These are phyloP conservation scores for Drosophila lini DNA, from an alignment of 1,140 invertebrate genomes.

Conservation along the genomic window DNA sequence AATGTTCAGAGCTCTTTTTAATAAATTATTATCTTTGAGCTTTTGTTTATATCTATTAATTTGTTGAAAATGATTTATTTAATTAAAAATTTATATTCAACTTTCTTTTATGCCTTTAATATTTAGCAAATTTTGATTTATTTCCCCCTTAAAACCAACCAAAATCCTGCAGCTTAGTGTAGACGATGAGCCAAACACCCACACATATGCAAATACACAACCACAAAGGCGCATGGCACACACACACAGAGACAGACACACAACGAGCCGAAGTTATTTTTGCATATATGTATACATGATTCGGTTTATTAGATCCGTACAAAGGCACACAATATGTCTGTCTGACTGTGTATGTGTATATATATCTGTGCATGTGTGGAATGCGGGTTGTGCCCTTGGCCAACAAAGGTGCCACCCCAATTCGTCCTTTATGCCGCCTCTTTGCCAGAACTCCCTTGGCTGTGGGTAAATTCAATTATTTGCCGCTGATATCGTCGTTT, in stretches of 20 bases:
- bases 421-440: slow-evolving; percentile 1
- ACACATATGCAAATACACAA: slow-evolving; percentile 50
- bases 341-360: slow-evolving; percentile 25
- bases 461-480: slow-evolving; percentile 81
- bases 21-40: no score
- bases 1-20: no score
- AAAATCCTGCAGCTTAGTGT: slow-evolving; percentile 35
- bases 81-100: background rate
- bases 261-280: slow-evolving; percentile 70
- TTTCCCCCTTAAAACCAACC: background rate
- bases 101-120: background rate
- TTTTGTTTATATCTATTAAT: background rate
- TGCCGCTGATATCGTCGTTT: slow-evolving; percentile 80
- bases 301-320: slow-evolving; percentile 80
- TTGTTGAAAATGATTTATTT: background rate
- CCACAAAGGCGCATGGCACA: slow-evolving; percentile 17
- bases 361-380: slow-evolving; percentile 6
- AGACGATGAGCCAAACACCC: slow-evolving; percentile 26
- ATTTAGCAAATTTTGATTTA: slow-evolving; percentile 6
- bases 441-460: slow-evolving; percentile 24
- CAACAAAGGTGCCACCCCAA: slow-evolving; percentile 27
- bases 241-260: slow-evolving; percentile 16
- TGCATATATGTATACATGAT: slow-evolving; percentile 74
- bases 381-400: slow-evolving; percentile 51
- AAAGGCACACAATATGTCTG: slow-evolving; percentile 72